Evolutionary conservation across 2,113 vertebrate species (phyloP).

Genomic region (Bujurquina vittata): DNA sequence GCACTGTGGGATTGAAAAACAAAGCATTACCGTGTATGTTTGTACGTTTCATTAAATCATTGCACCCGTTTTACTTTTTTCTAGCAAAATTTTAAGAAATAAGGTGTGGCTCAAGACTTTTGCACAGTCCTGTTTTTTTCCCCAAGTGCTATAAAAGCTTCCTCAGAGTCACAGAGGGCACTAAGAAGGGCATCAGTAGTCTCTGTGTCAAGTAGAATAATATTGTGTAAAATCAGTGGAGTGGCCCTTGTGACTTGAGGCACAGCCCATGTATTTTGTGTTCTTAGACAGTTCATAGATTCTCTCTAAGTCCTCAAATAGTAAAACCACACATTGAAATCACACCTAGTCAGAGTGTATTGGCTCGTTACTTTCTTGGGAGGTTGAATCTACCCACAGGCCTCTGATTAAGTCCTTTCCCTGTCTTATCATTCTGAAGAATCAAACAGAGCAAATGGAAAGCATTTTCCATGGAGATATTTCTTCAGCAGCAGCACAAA

Average conservation of each 20-base stretch:
- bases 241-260: background rate
- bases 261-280: background rate
- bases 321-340: background rate
- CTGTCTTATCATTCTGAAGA: slow-evolving; percentile 27
- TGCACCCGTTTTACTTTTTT: background rate
- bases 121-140: background rate
- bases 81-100: background rate
- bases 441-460: slow-evolving; percentile 33
- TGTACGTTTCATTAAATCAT: background rate
- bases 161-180: background rate
- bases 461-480: slow-evolving; percentile 19
- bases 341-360: background rate
- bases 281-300: background rate
- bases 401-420: slow-evolving; percentile 29
- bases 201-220: background rate
- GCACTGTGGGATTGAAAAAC: too few species aligned
- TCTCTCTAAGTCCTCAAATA: background rate
- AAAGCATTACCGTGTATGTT: background rate
- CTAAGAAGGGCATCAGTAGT: background rate
- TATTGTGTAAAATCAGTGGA: background rate
- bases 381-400: slow-evolving; percentile 16
- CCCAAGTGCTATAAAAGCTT: background rate
- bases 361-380: slow-evolving; percentile 14
- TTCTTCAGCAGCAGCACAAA: slow-evolving; percentile 34
- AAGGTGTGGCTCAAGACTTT: background rate